Conservation (phyloP, 2,888 invertebrate genomes). For the Drosophila helvetica region DNA sequence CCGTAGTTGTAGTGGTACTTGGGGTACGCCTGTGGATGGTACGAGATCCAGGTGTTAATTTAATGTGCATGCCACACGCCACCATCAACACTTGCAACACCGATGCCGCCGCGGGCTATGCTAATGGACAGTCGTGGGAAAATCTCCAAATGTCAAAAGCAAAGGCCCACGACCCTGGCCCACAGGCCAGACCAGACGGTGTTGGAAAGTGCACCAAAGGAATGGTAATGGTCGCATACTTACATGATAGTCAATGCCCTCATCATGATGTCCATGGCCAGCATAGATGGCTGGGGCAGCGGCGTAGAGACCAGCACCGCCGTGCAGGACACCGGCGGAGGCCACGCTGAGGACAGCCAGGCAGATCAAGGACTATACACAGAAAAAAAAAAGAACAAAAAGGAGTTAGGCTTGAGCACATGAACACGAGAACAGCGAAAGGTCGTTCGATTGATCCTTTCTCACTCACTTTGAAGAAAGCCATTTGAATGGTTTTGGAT, state of each 20-base stretch:
- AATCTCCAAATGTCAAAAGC: constrained; percentile 61
- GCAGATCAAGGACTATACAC: constrained; percentile 82
- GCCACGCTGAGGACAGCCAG: constrained; percentile 83
- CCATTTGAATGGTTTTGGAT: constrained; percentile 76
- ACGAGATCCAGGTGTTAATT: constrained; percentile 34
- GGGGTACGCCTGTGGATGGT: constrained; percentile 80
- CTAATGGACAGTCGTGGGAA: constrained; percentile 49
- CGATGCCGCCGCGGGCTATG: constrained; percentile 30
- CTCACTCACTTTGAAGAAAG: constrained; percentile 84
- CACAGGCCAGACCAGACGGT: constrained; percentile 4
- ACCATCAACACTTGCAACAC: constrained; percentile 18
- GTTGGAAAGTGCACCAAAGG: not conserved
- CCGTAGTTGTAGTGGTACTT: constrained; percentile 84
- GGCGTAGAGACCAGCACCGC: constrained; percentile 79
- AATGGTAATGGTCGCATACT: constrained; percentile 54
- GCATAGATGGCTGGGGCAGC: constrained; percentile 76
- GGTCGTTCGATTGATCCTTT: not conserved
- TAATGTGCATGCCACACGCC: constrained; percentile 60
- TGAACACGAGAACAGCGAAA: not conserved
- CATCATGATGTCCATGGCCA: constrained; percentile 77
- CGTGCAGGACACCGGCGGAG: constrained; percentile 83
- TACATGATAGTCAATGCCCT: constrained; percentile 83
- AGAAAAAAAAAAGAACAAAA: constrained; percentile 17
- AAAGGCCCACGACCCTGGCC: constrained; percentile 36
- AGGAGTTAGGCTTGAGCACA: not conserved